Percentiles rank a stretch among this genome's conserved stretches.
phyloP scores from a whole-genome alignment of 1,140 invertebrate species.

The Trinorchestia longiramus region DNA sequence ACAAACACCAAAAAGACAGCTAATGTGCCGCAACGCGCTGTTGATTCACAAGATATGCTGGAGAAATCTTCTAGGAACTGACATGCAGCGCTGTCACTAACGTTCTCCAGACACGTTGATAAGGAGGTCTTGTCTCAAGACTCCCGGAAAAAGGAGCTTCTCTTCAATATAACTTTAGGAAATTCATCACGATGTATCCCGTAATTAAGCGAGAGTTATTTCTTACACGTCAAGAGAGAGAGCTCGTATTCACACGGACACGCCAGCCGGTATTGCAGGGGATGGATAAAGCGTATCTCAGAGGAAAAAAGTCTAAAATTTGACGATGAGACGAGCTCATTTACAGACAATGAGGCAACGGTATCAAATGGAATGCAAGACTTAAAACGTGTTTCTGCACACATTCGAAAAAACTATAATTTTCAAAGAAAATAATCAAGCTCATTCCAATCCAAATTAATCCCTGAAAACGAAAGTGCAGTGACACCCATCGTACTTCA shows the following conservation, averaged over 20 bases:
- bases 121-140: neutral
- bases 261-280: neutral
- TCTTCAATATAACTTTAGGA: neutral
- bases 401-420: neutral
- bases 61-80: neutral
- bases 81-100: neutral
- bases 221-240: neutral
- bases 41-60: neutral
- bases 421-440: neutral
- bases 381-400: neutral
- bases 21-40: neutral
- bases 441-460: neutral
- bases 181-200: neutral
- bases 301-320: neutral
- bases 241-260: neutral
- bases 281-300: neutral
- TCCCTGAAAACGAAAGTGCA: neutral
- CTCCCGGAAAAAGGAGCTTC: neutral
- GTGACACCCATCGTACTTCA: neutral
- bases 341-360: neutral
- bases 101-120: neutral
- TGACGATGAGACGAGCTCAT: neutral
- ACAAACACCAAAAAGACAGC: neutral
- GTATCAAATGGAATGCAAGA: neutral
- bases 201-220: neutral